Evolutionary conservation across 2,797 vertebrate genomes (phyloP).

Genomic region (Acanthornis magna): DNA sequence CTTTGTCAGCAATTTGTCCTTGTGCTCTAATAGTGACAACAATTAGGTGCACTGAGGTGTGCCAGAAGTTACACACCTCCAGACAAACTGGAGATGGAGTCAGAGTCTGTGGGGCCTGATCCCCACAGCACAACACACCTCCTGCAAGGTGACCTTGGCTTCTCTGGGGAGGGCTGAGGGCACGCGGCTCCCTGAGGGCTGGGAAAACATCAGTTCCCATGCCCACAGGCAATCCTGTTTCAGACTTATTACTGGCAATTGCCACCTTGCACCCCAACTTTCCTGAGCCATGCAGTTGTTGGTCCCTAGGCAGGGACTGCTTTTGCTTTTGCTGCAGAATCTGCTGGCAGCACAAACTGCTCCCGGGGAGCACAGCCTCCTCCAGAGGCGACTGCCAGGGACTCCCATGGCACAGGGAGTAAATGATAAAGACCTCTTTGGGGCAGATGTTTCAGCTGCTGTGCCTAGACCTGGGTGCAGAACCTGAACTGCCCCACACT

Average conservation of each 20-base stretch:
- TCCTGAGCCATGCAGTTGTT: background rate
- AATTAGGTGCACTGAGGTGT: constrained; percentile 33
- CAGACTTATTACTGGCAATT: background rate
- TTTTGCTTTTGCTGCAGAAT: background rate
- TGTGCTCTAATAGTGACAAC: constrained; percentile 42
- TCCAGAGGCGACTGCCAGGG: background rate
- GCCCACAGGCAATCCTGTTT: background rate
- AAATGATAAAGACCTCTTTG: background rate
- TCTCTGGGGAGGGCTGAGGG: background rate
- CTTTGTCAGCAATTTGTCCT: constrained; percentile 60
- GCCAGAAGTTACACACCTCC: constrained; percentile 13
- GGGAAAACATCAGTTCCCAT: background rate
- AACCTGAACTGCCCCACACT: background rate
- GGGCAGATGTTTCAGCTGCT: background rate
- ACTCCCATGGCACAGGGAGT: background rate
- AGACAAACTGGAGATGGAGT: background rate
- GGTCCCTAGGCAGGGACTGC: background rate
- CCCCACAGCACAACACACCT: background rate
- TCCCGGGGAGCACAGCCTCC: background rate
- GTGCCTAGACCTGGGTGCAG: background rate
- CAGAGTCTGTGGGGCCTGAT: background rate
- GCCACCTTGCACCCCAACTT: background rate
- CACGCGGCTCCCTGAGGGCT: background rate
- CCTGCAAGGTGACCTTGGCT: background rate
- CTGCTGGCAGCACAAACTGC: background rate